phyloP scores from a whole-genome alignment of 2,888 invertebrate species.

The Rhagonycha fulva region DNA sequence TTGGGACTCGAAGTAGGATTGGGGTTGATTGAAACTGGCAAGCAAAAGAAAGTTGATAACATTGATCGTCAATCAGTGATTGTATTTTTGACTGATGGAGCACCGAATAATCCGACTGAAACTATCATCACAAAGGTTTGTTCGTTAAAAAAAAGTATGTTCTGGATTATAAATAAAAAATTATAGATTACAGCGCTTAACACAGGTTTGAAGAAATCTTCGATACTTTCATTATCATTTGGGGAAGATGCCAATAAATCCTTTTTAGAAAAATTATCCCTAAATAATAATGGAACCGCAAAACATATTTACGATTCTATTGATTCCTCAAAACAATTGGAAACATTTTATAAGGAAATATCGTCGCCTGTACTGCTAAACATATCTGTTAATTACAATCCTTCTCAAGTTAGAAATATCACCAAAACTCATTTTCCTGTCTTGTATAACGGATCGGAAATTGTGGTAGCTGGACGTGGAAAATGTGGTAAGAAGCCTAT shows the following conservation, averaged over 20 bases:
- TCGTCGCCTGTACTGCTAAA: constrained; percentile 70
- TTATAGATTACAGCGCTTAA: constrained; percentile 56
- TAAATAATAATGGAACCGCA: constrained; percentile 69
- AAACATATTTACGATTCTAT: constrained; percentile 73
- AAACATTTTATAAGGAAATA: constrained; percentile 70
- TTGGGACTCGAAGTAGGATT: constrained; percentile 63
- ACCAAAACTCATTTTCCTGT: constrained; percentile 63
- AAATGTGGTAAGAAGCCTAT: constrained; percentile 32
- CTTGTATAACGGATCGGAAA: constrained; percentile 65
- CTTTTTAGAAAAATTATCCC: constrained; percentile 68
- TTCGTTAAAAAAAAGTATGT: no score
- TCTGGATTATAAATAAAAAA: background rate
- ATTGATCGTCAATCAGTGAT: constrained; percentile 62
- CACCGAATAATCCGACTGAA: constrained; percentile 59
- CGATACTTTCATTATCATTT: constrained; percentile 71
- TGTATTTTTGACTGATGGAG: constrained; percentile 69
- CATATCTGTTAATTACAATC: constrained; percentile 66
- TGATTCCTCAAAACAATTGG: constrained; percentile 68
- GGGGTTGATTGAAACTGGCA: constrained; percentile 42
- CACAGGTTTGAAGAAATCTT: constrained; percentile 46
- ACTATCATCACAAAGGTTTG: constrained; percentile 58
- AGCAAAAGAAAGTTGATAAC: constrained; percentile 35
- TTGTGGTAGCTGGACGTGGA: constrained; percentile 63
- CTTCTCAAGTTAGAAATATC: constrained; percentile 59
- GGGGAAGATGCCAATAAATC: constrained; percentile 69